phyloP scores from a whole-genome alignment of 2,113 vertebrate species.

The Fregetta grallaria region DNA sequence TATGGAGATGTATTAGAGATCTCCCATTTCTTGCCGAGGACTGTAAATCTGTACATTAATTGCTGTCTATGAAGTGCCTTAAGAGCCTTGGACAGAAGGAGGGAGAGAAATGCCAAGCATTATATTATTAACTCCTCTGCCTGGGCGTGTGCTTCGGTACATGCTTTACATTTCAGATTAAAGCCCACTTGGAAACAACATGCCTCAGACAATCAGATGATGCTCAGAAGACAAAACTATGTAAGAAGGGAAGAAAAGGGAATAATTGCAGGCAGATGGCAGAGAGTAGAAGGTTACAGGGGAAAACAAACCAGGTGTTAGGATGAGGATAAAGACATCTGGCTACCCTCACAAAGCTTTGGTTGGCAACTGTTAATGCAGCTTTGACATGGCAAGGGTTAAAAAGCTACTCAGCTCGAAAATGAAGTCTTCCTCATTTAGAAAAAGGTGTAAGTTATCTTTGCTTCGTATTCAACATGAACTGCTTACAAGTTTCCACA shows the following conservation, averaged over 20 bases:
- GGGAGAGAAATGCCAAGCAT: slow-evolving; percentile 48
- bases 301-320: neutral
- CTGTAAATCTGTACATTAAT: slow-evolving; percentile 47
- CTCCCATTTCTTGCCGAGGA: slow-evolving; percentile 10
- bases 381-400: neutral
- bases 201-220: slow-evolving; percentile 37
- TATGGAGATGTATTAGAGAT: slow-evolving; percentile 23
- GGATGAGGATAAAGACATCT: neutral
- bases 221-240: neutral
- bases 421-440: neutral
- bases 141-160: slow-evolving; percentile 48
- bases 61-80: slow-evolving; percentile 48
- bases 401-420: neutral
- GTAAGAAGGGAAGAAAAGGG: neutral
- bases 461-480: neutral
- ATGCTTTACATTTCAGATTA: neutral
- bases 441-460: neutral
- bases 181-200: slow-evolving; percentile 36
- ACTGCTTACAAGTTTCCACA: neutral
- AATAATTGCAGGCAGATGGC: neutral
- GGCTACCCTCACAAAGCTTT: neutral
- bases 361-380: fast-evolving
- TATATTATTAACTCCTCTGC: slow-evolving; percentile 60
- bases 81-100: slow-evolving; percentile 58
- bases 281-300: neutral